phyloP scores from a whole-genome alignment of 2,113 vertebrate species.

The Suricata suricatta region DNA sequence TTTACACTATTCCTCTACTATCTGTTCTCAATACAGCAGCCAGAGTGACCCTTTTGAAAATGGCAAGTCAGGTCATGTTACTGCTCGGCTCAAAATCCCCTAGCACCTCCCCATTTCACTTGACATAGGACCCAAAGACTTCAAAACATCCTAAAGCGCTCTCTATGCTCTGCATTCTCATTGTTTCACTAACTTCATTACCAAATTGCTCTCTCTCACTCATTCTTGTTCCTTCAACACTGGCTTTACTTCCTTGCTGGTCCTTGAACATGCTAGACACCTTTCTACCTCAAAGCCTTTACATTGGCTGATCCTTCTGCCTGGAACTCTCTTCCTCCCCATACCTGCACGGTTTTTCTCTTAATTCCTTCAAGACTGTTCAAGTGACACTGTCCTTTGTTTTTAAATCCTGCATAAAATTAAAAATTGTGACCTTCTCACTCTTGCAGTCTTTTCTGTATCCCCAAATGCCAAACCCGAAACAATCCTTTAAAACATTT shows the following conservation, averaged over 20 bases:
- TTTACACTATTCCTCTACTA: neutral
- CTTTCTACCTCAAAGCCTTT: neutral
- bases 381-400: neutral
- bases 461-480: neutral
- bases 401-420: constrained; percentile 49
- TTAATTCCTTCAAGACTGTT: constrained; percentile 8
- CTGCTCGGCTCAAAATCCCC: neutral
- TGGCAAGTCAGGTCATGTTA: neutral
- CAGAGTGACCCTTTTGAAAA: neutral
- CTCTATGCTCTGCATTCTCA: neutral
- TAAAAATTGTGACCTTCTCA: neutral
- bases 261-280: neutral
- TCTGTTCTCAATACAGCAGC: neutral
- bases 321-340: neutral
- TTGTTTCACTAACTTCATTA: neutral
- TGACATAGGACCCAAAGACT: neutral
- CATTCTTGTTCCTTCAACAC: neutral
- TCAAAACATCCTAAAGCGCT: neutral
- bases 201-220: neutral
- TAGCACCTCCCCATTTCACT: neutral
- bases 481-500: neutral
- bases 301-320: neutral
- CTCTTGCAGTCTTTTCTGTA: neutral
- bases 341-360: neutral
- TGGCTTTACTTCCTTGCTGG: neutral